These are phyloP conservation scores for Metellina segmentata DNA, from an alignment of 2,888 invertebrate species.

Conservation along the genomic window DNA sequence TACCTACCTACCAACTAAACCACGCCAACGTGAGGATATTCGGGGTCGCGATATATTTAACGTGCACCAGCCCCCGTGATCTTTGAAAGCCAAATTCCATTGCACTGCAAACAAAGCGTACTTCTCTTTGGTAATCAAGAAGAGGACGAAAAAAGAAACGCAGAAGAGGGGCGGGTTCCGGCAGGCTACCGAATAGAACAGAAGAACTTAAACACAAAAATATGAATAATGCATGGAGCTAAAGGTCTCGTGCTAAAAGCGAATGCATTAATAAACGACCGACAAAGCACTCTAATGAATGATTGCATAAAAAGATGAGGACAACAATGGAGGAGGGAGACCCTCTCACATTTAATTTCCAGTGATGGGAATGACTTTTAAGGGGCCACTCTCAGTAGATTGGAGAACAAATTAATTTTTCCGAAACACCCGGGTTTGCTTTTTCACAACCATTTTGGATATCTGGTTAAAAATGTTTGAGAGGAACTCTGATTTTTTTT, in stretches of 20 bases:
- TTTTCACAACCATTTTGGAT: too few species aligned
- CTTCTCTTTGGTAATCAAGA: background rate
- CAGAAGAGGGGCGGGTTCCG: background rate
- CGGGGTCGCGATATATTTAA: too few species aligned
- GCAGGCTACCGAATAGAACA: background rate
- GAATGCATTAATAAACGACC: background rate
- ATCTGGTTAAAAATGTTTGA: too few species aligned
- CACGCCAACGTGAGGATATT: too few species aligned
- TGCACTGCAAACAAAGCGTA: too few species aligned
- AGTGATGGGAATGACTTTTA: background rate
- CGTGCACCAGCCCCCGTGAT: too few species aligned
- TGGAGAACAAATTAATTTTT: too few species aligned
- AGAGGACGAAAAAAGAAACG: conserved; percentile 10
- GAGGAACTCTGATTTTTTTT: too few species aligned
- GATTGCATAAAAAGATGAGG: background rate
- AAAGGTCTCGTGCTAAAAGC: conserved; percentile 13
- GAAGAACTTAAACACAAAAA: background rate
- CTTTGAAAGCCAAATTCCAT: too few species aligned
- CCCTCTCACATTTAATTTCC: background rate
- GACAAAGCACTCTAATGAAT: background rate
- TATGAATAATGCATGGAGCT: conserved; percentile 1
- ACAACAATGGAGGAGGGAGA: background rate
- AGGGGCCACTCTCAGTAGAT: too few species aligned
- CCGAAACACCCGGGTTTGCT: too few species aligned
- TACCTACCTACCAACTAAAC: too few species aligned